Base-by-base conservation (phyloP, 2,113 vertebrate genomes). In the Callocephalon fimbriatum region DNA sequence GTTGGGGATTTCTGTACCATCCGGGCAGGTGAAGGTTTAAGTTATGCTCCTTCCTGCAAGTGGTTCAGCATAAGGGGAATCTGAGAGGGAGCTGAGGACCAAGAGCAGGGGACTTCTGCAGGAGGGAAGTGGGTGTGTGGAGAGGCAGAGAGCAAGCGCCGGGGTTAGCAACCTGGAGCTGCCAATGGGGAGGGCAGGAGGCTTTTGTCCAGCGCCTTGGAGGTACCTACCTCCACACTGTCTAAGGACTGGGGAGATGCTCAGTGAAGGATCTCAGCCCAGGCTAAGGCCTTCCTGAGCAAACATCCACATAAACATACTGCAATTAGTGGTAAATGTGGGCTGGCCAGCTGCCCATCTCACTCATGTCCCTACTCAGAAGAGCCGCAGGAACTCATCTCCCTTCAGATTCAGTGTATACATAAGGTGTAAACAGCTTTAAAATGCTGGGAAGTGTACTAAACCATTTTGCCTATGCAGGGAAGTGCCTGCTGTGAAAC, bases 311-410 rank as follows among this genome's bases (percentile, higher is more conserved):
- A 88, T 56, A 91, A 95, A 88, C 53, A 51, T 9, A 45, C 12
- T 9, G 20, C 25, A 76, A 50, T 88, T 90, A 88, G 91, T 70
- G 79, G 68, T 90, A 86, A 70, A 17, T 74, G 87, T 4, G 73
- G 90, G 54, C 68, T 97, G 92, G 95, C 92, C 87, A 66, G 72
- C 50, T 89, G 76, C 95, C 94, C 6, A 0, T 45, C 67, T 68
- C 32, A n/a, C 71, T 93, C 75, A 45, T 2, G 17, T 54, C 76
- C 45, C 54, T 66, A 13, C 42, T 87, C 58, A 82, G 54, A 68
- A 83, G 45, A 90, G 62, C 84, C 0, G 2, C 9, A 4, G 22
- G 54, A 93, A 42, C 70, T 78, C 48, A 44, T 51, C 47, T 71
- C 44, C 85, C 71, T 56, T 68, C 1, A 6, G 26, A 31, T 72